These are phyloP conservation scores for Digitonthophagus gazella DNA, from an alignment of 2,888 invertebrate species.

Conservation along the genomic window DNA sequence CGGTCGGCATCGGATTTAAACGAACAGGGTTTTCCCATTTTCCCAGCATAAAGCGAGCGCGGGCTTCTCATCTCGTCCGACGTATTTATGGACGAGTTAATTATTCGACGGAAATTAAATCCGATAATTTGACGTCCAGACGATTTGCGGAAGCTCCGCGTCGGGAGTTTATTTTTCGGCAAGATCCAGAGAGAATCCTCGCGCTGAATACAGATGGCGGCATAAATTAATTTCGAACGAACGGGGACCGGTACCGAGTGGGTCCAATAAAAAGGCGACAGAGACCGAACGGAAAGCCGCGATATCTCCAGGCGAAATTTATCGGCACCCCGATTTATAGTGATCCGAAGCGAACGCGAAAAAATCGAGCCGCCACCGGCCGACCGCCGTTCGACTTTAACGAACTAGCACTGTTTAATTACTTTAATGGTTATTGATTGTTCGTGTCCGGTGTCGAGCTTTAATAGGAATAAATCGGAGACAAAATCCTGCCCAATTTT, in stretches of 20 bases:
- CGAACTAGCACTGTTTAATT: background rate
- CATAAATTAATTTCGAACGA: background rate
- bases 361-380: background rate
- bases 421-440: background rate
- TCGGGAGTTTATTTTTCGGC: background rate
- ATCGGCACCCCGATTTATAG: background rate
- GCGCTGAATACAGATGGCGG: background rate
- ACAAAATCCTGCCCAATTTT: background rate
- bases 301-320: background rate
- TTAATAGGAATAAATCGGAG: background rate
- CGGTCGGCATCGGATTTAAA: slow-evolving; percentile 5
- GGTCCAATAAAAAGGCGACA: background rate
- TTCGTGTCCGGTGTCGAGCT: background rate
- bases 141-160: background rate
- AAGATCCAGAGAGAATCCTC: background rate
- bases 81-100: background rate
- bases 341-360: background rate
- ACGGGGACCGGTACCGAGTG: background rate
- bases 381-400: background rate
- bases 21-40: slow-evolving; percentile 6
- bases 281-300: background rate
- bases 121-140: background rate
- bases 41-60: background rate
- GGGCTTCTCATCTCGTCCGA: background rate
- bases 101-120: slow-evolving; percentile 4